Evolutionary conservation across 2,888 invertebrate genomes (phyloP).

Genomic region (Eueremaeus valkanovi): DNA sequence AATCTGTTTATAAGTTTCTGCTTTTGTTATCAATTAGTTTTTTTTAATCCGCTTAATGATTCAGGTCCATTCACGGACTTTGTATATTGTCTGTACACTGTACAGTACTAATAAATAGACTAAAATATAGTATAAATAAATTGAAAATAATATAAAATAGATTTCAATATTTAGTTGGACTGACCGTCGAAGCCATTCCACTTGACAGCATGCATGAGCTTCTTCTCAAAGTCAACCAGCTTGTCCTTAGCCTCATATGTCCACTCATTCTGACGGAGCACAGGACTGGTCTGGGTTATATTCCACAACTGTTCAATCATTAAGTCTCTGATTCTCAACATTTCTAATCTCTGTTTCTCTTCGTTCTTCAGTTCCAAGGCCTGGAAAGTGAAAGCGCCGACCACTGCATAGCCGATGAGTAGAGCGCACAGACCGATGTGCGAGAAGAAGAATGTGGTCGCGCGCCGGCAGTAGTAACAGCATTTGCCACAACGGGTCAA

Average conservation of each 20-base stretch:
- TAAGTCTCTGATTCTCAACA: slow-evolving; percentile 41
- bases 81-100: too few relatives aligned
- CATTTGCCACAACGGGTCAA: slow-evolving; percentile 38
- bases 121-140: too few relatives aligned
- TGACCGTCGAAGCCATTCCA: slow-evolving; percentile 85
- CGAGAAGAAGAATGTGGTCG: slow-evolving; percentile 41
- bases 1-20: too few relatives aligned
- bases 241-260: slow-evolving; percentile 63
- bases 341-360: slow-evolving; percentile 41
- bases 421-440: slow-evolving; percentile 41
- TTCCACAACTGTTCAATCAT: slow-evolving; percentile 50
- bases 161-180: too few relatives aligned
- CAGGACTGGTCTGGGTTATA: slow-evolving; percentile 51
- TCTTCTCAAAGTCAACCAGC: slow-evolving; percentile 55
- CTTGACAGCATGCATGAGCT: slow-evolving; percentile 75
- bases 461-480: slow-evolving; percentile 40
- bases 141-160: too few relatives aligned
- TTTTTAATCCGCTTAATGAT: too few relatives aligned
- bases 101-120: too few relatives aligned
- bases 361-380: slow-evolving; percentile 45
- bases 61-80: too few relatives aligned
- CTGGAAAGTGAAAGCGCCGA: slow-evolving; percentile 41
- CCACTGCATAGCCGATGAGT: slow-evolving; percentile 39
- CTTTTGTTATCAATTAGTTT: too few relatives aligned
- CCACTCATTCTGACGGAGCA: slow-evolving; percentile 73